Percentiles rank a stretch among this genome's conserved stretches.
Evolutionary conservation across 2,888 invertebrate genomes (phyloP).

Genomic region (Nomada ferruginata): DNA sequence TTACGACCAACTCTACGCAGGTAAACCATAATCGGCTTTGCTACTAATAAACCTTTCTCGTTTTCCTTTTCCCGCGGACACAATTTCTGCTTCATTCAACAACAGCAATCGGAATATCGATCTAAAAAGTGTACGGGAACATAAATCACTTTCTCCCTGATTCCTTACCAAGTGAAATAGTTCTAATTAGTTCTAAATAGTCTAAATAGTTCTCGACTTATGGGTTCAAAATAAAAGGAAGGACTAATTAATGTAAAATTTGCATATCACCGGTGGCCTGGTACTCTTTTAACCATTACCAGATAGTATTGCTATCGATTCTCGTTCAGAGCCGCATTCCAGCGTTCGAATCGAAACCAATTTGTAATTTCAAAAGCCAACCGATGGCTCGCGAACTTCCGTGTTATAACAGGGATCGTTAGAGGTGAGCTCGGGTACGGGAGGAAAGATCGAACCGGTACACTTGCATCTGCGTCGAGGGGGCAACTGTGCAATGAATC

Average conservation of each 20-base stretch:
- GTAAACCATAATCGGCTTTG: neutral
- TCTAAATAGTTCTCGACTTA: no score
- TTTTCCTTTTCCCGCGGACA: neutral
- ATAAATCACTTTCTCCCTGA: no score
- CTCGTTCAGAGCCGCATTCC: neutral
- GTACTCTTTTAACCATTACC: neutral
- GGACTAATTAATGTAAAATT: no score
- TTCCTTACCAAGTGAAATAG: no score
- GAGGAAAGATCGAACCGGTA: slow-evolving; percentile 28
- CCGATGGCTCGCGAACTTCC: neutral
- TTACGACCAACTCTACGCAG: neutral
- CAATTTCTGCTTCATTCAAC: neutral
- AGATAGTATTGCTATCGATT: neutral
- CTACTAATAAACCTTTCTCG: no score
- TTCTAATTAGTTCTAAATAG: no score
- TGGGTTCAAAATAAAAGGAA: no score
- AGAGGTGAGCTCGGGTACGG: slow-evolving; percentile 16
- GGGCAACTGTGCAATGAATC: slow-evolving; percentile 41
- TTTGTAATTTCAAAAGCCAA: slow-evolving; percentile 1
- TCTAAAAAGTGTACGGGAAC: no score
- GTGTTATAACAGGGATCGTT: neutral
- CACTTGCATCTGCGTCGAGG: slow-evolving; percentile 11
- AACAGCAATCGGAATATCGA: no score
- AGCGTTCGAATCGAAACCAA: neutral
- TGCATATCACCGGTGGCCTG: neutral